Evolutionary conservation across 2,888 invertebrate genomes (phyloP), one percentile per base, ranked within the genome.

Genomic region (Nyleta sp.): DNA sequence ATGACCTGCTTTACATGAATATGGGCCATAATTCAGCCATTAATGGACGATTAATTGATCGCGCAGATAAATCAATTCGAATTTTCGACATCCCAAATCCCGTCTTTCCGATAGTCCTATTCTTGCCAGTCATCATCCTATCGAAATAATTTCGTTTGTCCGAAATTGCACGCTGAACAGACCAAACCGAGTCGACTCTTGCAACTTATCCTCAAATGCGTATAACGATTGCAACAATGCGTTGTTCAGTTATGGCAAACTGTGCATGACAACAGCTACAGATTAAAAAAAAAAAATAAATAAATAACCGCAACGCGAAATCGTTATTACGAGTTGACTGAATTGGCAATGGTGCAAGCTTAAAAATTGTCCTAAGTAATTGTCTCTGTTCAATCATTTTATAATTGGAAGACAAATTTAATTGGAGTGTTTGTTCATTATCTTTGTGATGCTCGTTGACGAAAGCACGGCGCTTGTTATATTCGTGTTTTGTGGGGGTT

Each of bases 1-100:
- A 70, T 70, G 75, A 70, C 68, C 70, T 64, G 62, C 57, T 75
- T 75, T 75, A 55, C 68, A 75, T 70, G 65, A 75, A 59, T 60
- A 67, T 42, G 33, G 59, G 42, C 65, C 55, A 57, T 65, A 62
- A 73, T 73, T 59, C 33, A 57, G 15, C 52, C 48, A 44, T 67
- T 67, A 74, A 74, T 60, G 40, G 38, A 33, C 52, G 60, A 59
- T 65, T 60, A 65, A 74, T 74, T 44, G 67, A 74, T 60, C 59
- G 38, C 7, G 28, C 33, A 50, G 52, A 74, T 67, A 74, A 74
- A 74, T 65, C 64, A 60, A 24, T 42, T 50, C 22, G 35, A 17
- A 65, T 48, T 48, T 55, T 72, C 62, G 15, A 68, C 68, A 40
- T 59, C 38, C 35, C 15, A 13, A 40, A 57, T 17, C 50, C 38